Evolutionary conservation across 2,113 vertebrate genomes (phyloP).

Genomic region (Rhinogobius similis): DNA sequence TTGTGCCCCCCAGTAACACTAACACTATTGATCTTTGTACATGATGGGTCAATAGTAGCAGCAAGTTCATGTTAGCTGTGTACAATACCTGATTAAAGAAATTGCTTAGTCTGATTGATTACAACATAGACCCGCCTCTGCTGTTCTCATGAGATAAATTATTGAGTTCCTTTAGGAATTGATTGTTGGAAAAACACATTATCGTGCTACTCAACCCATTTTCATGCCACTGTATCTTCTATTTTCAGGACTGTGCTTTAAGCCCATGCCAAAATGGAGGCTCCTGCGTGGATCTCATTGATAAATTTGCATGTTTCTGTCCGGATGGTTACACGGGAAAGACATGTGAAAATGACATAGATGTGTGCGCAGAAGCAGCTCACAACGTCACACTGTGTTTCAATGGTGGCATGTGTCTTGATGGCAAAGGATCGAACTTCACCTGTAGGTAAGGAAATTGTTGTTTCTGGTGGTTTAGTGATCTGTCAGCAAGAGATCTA

Average conservation of each 20-base stretch:
- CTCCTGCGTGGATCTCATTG: constrained; percentile 76
- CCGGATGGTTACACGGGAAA: constrained; percentile 72
- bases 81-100: constrained; percentile 71
- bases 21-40: constrained; percentile 53
- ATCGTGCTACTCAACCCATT: constrained; percentile 50
- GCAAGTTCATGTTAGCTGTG: constrained; percentile 58
- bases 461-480: neutral
- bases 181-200: constrained; percentile 70
- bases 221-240: constrained; percentile 8
- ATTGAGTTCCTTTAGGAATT: constrained; percentile 62
- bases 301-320: constrained; percentile 80
- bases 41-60: constrained; percentile 49
- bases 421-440: constrained; percentile 76
- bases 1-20: constrained; percentile 55
- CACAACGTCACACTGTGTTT: constrained; percentile 66
- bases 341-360: constrained; percentile 69
- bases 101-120: constrained; percentile 69
- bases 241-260: constrained; percentile 77
- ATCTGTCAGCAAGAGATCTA: too few species aligned
- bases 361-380: constrained; percentile 61
- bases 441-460: constrained; percentile 75
- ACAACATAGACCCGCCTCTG: constrained; percentile 44
- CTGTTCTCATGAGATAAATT: constrained; percentile 64
- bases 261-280: constrained; percentile 78
- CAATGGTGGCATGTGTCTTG: constrained; percentile 75